Conservation (phyloP, 2,888 invertebrate species). For the Hybos culiciformis region DNA sequence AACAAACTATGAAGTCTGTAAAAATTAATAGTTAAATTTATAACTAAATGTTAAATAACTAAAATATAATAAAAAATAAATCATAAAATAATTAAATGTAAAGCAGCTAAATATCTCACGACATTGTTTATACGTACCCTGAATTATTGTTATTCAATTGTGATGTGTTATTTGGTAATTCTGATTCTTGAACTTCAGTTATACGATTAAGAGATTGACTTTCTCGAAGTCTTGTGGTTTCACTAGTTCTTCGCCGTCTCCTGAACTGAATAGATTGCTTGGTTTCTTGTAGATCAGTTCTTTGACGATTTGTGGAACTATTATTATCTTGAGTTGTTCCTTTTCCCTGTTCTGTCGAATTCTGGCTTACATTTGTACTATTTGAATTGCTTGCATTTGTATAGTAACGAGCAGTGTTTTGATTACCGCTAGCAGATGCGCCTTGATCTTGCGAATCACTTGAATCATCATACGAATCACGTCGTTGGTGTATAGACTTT, state of each 20-base stretch:
- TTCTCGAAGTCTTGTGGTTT: constrained; percentile 56
- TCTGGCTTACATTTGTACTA: constrained; percentile 13
- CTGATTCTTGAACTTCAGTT: constrained; percentile 68
- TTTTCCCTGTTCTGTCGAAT: neutral
- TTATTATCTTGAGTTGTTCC: constrained; percentile 2
- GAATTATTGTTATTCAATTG: too few species aligned
- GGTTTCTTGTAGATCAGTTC: constrained; percentile 15
- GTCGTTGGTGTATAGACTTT: constrained; percentile 47
- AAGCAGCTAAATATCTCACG: too few species aligned
- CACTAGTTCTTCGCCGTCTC: constrained; percentile 42
- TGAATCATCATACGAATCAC: constrained; percentile 75
- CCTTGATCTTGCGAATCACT: constrained; percentile 67
- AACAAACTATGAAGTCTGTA: too few species aligned
- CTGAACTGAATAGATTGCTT: constrained; percentile 36
- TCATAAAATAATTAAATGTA: too few species aligned
- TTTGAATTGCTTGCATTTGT: constrained; percentile 16
- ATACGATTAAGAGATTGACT: constrained; percentile 75
- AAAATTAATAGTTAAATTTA: too few species aligned
- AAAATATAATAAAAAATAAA: too few species aligned
- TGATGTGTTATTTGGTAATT: constrained; percentile 25
- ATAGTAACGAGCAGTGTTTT: neutral
- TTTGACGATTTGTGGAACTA: constrained; percentile 4
- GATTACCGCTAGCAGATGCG: constrained; percentile 21
- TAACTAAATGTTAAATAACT: too few species aligned
- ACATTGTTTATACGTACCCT: too few species aligned